A percentile compares a stretch with the other conserved stretches of the same genome.
Conservation (phyloP, 2,888 invertebrate species). For the Pachycephus smyrnensis region DNA sequence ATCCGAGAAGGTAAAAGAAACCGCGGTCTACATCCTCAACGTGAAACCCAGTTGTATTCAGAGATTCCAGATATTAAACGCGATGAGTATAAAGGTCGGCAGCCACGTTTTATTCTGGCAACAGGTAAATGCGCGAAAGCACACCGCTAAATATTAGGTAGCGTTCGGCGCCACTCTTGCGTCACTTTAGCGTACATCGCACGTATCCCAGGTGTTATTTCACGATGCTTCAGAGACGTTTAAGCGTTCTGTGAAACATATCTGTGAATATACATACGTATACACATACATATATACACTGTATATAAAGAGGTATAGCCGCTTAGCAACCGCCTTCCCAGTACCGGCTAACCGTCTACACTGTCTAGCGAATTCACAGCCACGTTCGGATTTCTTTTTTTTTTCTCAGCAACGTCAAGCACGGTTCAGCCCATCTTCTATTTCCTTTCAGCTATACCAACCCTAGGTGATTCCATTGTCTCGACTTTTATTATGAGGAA, state of each 20-base stretch:
- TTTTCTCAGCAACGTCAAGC: background rate
- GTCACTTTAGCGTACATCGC: conserved; percentile 39
- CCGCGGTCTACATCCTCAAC: background rate
- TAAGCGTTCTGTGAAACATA: conserved; percentile 13
- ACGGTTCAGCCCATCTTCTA: background rate
- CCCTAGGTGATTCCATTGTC: background rate
- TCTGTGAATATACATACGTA: background rate
- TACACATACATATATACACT: too few species aligned
- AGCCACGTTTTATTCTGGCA: conserved; percentile 12
- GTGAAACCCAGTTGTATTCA: background rate
- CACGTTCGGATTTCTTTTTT: background rate
- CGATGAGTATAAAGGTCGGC: background rate
- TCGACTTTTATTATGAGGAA: background rate
- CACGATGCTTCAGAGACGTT: conserved; percentile 39
- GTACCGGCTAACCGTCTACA: background rate
- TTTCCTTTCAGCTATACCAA: background rate
- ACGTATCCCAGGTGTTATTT: conserved; percentile 37
- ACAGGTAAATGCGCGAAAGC: conserved; percentile 28
- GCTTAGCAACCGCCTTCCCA: background rate
- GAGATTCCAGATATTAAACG: background rate
- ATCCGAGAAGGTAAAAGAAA: background rate
- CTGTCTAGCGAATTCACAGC: background rate
- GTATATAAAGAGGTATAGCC: background rate
- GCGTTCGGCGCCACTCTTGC: background rate
- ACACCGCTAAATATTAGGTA: conserved; percentile 35